Conservation (phyloP, 2,888 invertebrate genomes). For the Sinopyrophorus schimmeli region DNA sequence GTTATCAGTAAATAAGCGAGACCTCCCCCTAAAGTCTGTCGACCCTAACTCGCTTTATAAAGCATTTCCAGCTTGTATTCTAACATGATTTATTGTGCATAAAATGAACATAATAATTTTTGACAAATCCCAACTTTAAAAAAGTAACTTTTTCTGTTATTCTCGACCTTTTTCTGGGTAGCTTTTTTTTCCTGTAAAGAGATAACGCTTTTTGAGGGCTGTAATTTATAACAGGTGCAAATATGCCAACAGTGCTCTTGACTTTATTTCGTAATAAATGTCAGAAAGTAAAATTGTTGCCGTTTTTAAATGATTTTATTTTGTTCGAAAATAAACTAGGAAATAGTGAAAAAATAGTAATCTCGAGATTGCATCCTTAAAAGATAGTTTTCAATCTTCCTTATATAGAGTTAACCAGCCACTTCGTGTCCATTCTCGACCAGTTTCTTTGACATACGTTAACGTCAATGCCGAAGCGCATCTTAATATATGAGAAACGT, state of each 20-base stretch:
- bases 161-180: constrained; percentile 6
- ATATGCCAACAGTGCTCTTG: constrained; percentile 6
- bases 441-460: constrained; percentile 46
- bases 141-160: constrained; percentile 14
- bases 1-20: constrained; percentile 55
- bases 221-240: constrained; percentile 11
- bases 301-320: constrained; percentile 16
- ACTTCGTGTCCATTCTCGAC: constrained; percentile 30
- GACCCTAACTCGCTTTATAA: constrained; percentile 35
- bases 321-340: too few relatives aligned
- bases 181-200: too few relatives aligned
- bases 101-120: constrained; percentile 42
- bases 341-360: too few relatives aligned
- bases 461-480: constrained; percentile 45
- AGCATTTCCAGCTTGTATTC: constrained; percentile 36
- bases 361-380: too few relatives aligned
- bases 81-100: constrained; percentile 46
- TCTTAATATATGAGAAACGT: constrained; percentile 47
- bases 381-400: constrained; percentile 12
- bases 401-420: constrained; percentile 17
- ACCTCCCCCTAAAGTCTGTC: constrained; percentile 43
- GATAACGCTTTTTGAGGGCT: constrained; percentile 4
- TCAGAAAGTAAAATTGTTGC: constrained; percentile 11
- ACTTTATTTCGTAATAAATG: constrained; percentile 20
- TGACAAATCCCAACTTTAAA: constrained; percentile 40